Evolutionary conservation across 2,888 invertebrate genomes (phyloP), one percentile per base, ranked within the genome.

Genomic region (Epistrophe eligans): DNA sequence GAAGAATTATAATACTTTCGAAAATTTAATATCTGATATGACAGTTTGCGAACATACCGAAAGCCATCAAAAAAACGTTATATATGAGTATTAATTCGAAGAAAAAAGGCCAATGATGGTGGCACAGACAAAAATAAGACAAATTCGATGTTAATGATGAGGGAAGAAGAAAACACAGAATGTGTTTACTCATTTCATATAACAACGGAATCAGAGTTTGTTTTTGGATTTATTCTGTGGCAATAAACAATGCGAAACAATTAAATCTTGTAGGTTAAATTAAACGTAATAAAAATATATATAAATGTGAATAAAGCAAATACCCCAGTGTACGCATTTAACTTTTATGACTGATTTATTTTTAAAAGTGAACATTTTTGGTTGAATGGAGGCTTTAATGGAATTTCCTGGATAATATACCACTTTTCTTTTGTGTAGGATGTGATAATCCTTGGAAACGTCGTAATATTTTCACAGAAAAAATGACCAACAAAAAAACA

Each of bases 231-330:
- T 48, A 57, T 64, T 35, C 64, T 70, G 19, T 43, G 19, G 45
- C 48, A 67, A 72, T 79, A 73, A 79, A 83, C 79, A 58, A 24
- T 43, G 40, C 62, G 13, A 38, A 72, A 71, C 58, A 50, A 82
- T 67, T 77, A 55, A 77, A 82, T 77, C 71, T 50, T 66, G 77
- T 57, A 35, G 48, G 62, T 57, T 71, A 62, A 76, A 64, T 81
- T 77, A 50, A 64, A 50, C 35, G 48, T 15, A 48, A 67, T 67
- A 50, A 50, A 67, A 48, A 67, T 67, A 67, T 50, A 67, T 55
- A 67, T 55, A n/a, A n/a, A 55, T 67, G 45, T 11, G 24, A 28
- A 40, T n/a, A 40, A 43, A 43, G 62, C n/a, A 43, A 62, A 43
- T 62, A 24, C 8, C 17, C 17, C 11, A 28, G 28, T 32, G 45